Evolutionary conservation across 2,113 vertebrate genomes (phyloP), one percentile per base, ranked within the genome.

Genomic region (Nothoprocta perdicaria): DNA sequence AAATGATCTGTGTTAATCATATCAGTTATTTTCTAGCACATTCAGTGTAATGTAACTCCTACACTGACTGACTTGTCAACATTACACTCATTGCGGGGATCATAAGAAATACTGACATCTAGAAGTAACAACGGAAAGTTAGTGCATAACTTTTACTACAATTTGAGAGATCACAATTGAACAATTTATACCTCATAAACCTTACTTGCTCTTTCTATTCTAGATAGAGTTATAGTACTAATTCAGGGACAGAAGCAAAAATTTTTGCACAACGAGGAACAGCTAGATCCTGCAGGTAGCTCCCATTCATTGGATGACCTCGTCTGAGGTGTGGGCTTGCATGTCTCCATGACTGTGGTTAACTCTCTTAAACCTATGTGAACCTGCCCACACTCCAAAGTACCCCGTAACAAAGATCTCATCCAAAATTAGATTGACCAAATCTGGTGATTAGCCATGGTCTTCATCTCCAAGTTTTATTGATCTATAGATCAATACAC

Each of bases 351-450:
- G 31, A 4, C 35, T 22, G 8, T 29, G 55, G 57, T 29, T 57
- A 15, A 38, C 22, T 10, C 14, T 69, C 58, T 22, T 81, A 95
- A 33, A 72, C 2, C 12, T 22, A 72, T 27, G 5, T 55, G 3
- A n/a, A 14, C 17, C 38, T 50, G 17, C 31, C 68, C 14, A 33
- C 7, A 4, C 13, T 81, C 18, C 57, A n/a, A 35, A 17, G 7
- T 41, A 41, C 12, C 23, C 52, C 13, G 8, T 35, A 38, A 19
- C 12, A 5, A 92, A 38, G 7, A 9, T 1, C 40, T 41, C 84
- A 93, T 90, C 92, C 93, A 96, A 95, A 95, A 96, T 93, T 92
- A 95, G 46, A 92, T 90, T 50, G 80, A 75, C 68, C 65, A 84
- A 91, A 94, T 65, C 84, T 88, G 46, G 79, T 62, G 62, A 19